Conservation (phyloP, 2,888 invertebrate genomes). For the Spialia ferax region DNA sequence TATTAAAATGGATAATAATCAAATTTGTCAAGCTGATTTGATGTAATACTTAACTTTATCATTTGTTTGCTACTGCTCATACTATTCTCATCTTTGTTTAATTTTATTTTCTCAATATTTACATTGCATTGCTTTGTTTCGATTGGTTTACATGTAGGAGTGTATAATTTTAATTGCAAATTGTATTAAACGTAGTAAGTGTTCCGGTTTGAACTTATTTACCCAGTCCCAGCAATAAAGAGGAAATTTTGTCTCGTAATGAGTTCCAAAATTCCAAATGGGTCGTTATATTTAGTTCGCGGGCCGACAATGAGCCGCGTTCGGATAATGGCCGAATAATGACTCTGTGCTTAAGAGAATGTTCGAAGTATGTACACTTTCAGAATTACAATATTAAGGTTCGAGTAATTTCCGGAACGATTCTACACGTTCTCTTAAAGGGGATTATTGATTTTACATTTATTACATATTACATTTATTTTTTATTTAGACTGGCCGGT, state of each 20-base stretch:
- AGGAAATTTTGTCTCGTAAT: constrained; percentile 36
- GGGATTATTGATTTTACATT: too few relatives aligned
- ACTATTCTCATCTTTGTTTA: background rate
- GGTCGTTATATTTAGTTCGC: constrained; percentile 40
- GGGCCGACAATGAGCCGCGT: constrained; percentile 22
- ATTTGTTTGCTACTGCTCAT: too few relatives aligned
- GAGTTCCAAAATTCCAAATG: constrained; percentile 34
- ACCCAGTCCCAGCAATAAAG: constrained; percentile 21
- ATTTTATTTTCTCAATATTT: background rate
- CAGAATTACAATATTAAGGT: constrained; percentile 11
- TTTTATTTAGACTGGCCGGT: too few relatives aligned
- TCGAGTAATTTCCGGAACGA: background rate
- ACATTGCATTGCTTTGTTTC: background rate
- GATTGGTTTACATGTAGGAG: background rate
- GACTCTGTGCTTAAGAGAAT: constrained; percentile 30
- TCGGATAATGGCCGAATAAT: constrained; percentile 35
- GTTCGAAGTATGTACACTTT: constrained; percentile 24
- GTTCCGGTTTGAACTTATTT: constrained; percentile 15
- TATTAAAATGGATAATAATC: too few relatives aligned
- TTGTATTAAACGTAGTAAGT: constrained; percentile 1
- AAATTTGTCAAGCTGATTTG: too few relatives aligned
- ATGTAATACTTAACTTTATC: too few relatives aligned
- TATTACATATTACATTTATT: background rate
- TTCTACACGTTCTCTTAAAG: background rate
- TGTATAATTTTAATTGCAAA: constrained; percentile 17